Evolutionary conservation across 2,113 vertebrate species (phyloP).

Genomic region (Aramus guarauna): DNA sequence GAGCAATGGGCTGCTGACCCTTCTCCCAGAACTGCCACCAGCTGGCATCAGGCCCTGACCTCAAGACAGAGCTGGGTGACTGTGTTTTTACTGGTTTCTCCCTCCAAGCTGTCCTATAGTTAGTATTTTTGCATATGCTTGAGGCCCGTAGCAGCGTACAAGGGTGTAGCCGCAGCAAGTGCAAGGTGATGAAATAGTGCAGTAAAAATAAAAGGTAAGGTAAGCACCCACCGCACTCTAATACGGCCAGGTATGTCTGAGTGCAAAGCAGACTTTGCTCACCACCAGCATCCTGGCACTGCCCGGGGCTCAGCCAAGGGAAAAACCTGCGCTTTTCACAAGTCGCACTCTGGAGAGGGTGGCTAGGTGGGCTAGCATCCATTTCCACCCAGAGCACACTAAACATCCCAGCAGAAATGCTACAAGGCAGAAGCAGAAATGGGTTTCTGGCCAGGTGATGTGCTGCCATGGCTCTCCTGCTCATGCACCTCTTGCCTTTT

Average conservation of each 20-base stretch:
- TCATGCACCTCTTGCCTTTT: background rate
- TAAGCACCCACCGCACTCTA: background rate
- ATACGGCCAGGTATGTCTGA: background rate
- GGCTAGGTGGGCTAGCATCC: accelerated
- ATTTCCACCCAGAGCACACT: background rate
- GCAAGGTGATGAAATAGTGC: background rate
- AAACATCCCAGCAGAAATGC: background rate
- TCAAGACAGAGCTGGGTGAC: background rate
- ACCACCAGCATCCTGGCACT: background rate
- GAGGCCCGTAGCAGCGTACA: background rate
- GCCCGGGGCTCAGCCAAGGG: background rate
- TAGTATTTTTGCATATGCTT: background rate
- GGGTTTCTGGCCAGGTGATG: background rate
- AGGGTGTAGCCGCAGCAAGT: background rate
- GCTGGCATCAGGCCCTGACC: background rate
- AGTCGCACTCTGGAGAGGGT: background rate
- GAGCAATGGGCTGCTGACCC: background rate
- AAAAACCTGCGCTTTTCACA: background rate
- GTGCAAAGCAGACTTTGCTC: background rate
- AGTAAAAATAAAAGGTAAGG: background rate
- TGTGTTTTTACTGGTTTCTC: background rate
- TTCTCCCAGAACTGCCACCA: background rate
- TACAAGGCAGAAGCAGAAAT: background rate
- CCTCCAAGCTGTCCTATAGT: background rate
- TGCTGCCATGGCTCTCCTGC: background rate